Conservation (phyloP, 2,113 vertebrate genomes). For the Macrotus californicus region DNA sequence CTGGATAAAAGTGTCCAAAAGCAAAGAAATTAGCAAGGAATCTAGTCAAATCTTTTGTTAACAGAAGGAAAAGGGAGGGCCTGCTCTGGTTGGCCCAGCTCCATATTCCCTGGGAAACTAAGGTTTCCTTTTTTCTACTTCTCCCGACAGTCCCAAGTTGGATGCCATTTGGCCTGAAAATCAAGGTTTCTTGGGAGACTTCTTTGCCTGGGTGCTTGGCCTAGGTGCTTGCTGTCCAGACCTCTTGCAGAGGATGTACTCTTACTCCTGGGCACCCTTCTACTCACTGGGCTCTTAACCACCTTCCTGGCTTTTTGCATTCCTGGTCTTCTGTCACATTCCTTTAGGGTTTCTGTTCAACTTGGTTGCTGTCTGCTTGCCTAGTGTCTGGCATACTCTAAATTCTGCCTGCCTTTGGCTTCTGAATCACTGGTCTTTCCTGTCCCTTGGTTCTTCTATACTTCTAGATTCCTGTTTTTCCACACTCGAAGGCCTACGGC, state of each 20-base stretch:
- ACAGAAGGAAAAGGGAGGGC: background rate
- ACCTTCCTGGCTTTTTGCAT: background rate
- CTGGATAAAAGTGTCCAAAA: background rate
- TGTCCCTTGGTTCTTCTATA: background rate
- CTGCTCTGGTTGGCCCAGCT: background rate
- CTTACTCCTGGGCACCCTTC: background rate
- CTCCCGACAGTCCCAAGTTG: background rate
- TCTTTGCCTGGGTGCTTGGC: background rate
- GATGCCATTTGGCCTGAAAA: background rate
- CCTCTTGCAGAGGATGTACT: background rate
- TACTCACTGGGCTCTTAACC: background rate
- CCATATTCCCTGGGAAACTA: background rate
- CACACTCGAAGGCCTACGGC: background rate
- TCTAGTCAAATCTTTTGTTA: background rate
- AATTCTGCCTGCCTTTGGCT: conserved; percentile 25
- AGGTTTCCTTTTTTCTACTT: background rate
- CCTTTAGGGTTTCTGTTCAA: background rate
- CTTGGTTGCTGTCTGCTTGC: background rate
- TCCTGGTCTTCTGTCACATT: background rate
- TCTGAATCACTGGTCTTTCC: background rate
- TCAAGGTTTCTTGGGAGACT: background rate
- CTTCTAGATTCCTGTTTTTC: background rate
- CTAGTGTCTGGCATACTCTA: background rate
- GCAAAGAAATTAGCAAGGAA: background rate
- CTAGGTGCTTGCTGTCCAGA: background rate